Conservation (phyloP, 2,888 invertebrate species). For the Syrphus vitripennis region DNA sequence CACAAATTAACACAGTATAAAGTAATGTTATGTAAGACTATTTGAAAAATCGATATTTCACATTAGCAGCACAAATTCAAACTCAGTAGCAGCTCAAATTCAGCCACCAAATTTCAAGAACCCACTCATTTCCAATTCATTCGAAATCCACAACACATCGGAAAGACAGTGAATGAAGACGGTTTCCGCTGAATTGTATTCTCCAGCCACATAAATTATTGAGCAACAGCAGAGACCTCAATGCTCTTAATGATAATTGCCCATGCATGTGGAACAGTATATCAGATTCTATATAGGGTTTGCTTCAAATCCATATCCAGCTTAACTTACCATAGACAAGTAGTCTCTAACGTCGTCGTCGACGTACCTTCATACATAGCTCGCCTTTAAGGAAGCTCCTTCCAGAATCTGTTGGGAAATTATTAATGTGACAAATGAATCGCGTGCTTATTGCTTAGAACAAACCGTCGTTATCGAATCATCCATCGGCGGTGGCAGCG, state of each 20-base stretch:
- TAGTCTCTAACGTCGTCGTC: too few relatives aligned
- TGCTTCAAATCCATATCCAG: background rate
- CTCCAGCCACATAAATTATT: slow-evolving; percentile 50
- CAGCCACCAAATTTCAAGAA: background rate
- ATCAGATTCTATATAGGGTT: slow-evolving; percentile 20
- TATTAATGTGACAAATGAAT: slow-evolving; percentile 68
- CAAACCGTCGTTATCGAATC: slow-evolving; percentile 38
- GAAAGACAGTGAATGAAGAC: slow-evolving; percentile 16
- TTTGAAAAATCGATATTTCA: background rate
- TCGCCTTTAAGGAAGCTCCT: slow-evolving; percentile 19
- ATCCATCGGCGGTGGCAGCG: background rate
- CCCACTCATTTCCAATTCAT: slow-evolving; percentile 33
- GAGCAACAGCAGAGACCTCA: slow-evolving; percentile 41
- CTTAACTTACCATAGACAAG: background rate
- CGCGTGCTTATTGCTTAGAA: slow-evolving; percentile 37
- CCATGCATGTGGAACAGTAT: slow-evolving; percentile 54
- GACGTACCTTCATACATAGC: too few relatives aligned
- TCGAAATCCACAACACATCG: slow-evolving; percentile 60
- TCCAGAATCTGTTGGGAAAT: slow-evolving; percentile 36
- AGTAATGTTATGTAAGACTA: background rate
- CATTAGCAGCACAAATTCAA: background rate
- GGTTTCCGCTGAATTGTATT: slow-evolving; percentile 38
- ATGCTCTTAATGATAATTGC: slow-evolving; percentile 66
- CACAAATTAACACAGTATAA: too few relatives aligned
- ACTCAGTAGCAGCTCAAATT: background rate